Evolutionary conservation across 2,113 vertebrate genomes (phyloP), one percentile per base, ranked within the genome.

Genomic region (Smithornis capensis): DNA sequence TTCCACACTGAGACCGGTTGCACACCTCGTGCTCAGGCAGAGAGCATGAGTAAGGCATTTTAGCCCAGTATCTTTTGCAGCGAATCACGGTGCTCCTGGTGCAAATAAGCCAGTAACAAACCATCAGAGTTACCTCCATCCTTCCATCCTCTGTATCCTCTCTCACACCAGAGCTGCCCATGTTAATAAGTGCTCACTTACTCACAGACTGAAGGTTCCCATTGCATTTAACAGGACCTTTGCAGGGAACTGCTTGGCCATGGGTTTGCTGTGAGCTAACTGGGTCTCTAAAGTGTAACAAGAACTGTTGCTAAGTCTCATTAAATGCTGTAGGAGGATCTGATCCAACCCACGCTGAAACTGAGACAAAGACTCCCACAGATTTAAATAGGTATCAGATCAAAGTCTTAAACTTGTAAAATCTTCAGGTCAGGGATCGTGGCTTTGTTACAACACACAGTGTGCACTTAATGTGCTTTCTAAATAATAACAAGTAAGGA

Each of bases 381-480:
- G 75, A 75, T 90, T 94, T 94, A 87, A 97, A 63, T 35, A 90
- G 87, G 87, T 83, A 91, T 62, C 82, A 81, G 42, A 77, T 84
- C 62, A 83, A 90, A 94, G 60, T 47, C 59, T 95, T 82, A 88
- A 67, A 74, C 67, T 80, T 83, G 55, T 92, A 93, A 95, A 92
- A 83, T 92, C 75, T 90, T 90, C 87, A 78, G 85, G 85, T 75
- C 68, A 94, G 81, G 40, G 81, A 86, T 65, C 62, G 53, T 45
- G 56, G 29, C 83, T 96, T 96, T 90, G 56, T 87, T 89, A 87
- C 37, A 71, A 75, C 38, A 69, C 86, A 81, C n/a, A 71, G 38
- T 28, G 16, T 64, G 76, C 83, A 50, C 44, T 93, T 92, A 89
- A 92, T 24, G n/a, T 67, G 52, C 60, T 96, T 83, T 90, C 68